Base-by-base conservation (phyloP, 2,888 invertebrate genomes). In the Dasypolia templi region DNA sequence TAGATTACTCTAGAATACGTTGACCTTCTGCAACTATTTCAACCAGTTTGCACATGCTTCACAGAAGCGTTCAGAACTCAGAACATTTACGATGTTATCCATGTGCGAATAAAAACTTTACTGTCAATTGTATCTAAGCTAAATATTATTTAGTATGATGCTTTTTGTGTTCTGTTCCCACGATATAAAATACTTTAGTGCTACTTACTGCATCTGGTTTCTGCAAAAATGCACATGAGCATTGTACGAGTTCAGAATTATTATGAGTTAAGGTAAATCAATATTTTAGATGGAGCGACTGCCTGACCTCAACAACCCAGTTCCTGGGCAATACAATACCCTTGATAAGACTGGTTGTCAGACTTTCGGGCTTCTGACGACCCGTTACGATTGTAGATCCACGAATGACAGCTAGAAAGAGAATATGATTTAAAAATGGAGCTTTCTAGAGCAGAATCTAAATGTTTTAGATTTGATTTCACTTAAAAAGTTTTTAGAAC, bases 81-180 rank as follows among this genome's bases (percentile, higher is more conserved):
- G 59, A 72, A 26, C 73, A 75, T 75, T 83, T 73, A 77, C 66
- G 79, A 83, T 76, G 58, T 79, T 77, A 73, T 71, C 62, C 82
- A 76, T 79, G 72, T 75, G 82, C 70, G 66, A 75, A 78, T 82
- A 82, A 78, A 80, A 84, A 84, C 66, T 73, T 83, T 74, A 82
- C 73, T 74, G 84, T 75, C 79, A 79, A 83, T 85, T 85, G 86
- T 86, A 75, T 79, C 77, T 70, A 70, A 83, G 72, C 77, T 70
- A 82, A 83, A 77, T n/a, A n/a, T 75, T 79, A 77, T 83, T 75
- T 77, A 72, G 71, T 82, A 81, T 75, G 74, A 55, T n/a, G 76
- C 61, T 76, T 72, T 80, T 82, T 83, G 83, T 81, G 51, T 32
- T 66, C 2, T 55, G 62, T 73, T 83, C 81, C 71, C 77, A 83